Evolutionary conservation across 2,888 invertebrate genomes (phyloP), one percentile per base, ranked within the genome.

Genomic region (Rhodophaea formosa): DNA sequence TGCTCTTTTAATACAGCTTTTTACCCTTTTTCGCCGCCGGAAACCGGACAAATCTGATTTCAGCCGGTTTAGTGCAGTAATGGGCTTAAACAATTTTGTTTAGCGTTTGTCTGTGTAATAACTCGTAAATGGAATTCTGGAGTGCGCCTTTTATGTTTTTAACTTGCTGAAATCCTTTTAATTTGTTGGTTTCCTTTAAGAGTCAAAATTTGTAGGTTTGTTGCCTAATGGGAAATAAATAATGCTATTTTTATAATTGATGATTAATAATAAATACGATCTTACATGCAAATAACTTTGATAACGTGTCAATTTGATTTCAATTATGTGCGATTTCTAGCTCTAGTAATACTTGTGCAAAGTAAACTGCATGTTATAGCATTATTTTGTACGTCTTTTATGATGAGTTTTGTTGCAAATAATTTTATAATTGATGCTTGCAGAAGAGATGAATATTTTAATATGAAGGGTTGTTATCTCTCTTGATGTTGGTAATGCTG

Each of bases 1-100:
- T 84, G 82, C 80, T 70, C 72, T 69, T 63, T 73, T 75, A 75
- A 76, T 71, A 70, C 69, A 64, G 68, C 66, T 67, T 73, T 77
- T 79, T 72, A 75, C 70, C 72, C 74, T 65, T 72, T 70, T 69
- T 62, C 56, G 59, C 65, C 66, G 32, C 42, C 65, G 65, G 57
- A 61, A 68, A 62, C 62, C 58, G 58, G 62, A 63, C 58, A 64
- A 70, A 74, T 72, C 72, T 71, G 70, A 65, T 73, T 74, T 70
- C 66, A 62, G 62, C 65, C 64, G 68, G 68, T 62, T 60, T 57
- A 60, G 59, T 60, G 56, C 47, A 54, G 57, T 59, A 61, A 59
- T 57, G 29, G 49, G 61, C 59, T 61, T 51, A 62, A 60, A 53
- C 53, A 56, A 59, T 60, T 60, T 55, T 53, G 32, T 46, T 42